Evolutionary conservation across 2,797 vertebrate species (phyloP).

Genomic region (Gephyroberyx darwinii): DNA sequence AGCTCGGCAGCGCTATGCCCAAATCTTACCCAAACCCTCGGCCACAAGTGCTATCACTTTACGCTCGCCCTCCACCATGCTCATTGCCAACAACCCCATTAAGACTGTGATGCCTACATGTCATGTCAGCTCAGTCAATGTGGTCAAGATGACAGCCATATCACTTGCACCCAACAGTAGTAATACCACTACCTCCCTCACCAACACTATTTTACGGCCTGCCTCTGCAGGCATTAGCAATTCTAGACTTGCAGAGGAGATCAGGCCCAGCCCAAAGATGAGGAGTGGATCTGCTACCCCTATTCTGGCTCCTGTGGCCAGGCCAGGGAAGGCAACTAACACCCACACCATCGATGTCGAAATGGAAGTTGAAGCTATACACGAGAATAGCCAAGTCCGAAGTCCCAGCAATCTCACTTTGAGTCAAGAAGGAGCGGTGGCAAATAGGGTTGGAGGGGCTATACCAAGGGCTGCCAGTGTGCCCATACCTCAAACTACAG

Average conservation of each 20-base stretch:
- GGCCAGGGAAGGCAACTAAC: constrained; percentile 66
- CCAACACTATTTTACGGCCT: constrained; percentile 81
- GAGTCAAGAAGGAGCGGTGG: constrained; percentile 64
- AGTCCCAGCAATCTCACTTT: constrained; percentile 74
- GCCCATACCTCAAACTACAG: constrained; percentile 82
- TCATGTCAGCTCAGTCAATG: constrained; percentile 91
- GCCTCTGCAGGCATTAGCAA: constrained; percentile 80
- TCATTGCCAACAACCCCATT: constrained; percentile 93
- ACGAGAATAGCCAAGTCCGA: constrained; percentile 82
- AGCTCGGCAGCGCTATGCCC: constrained; percentile 92
- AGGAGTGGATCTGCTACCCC: constrained; percentile 87
- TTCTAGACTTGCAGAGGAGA: constrained; percentile 78
- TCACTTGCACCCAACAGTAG: constrained; percentile 87
- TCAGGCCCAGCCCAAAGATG: constrained; percentile 78
- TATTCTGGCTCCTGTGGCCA: constrained; percentile 84
- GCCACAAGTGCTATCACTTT: constrained; percentile 88
- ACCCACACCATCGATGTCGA: constrained; percentile 85
- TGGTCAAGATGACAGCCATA: constrained; percentile 96
- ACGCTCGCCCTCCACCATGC: constrained; percentile 92
- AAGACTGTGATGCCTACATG: constrained; percentile 93
- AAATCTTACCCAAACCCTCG: constrained; percentile 96
- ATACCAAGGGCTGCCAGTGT: constrained; percentile 85
- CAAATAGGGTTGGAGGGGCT: constrained; percentile 70
- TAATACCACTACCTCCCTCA: constrained; percentile 66
- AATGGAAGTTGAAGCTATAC: constrained; percentile 87